Evolutionary conservation across 2,797 vertebrate species (phyloP), one percentile per base, ranked within the genome.

Genomic region (Acanthornis magna): DNA sequence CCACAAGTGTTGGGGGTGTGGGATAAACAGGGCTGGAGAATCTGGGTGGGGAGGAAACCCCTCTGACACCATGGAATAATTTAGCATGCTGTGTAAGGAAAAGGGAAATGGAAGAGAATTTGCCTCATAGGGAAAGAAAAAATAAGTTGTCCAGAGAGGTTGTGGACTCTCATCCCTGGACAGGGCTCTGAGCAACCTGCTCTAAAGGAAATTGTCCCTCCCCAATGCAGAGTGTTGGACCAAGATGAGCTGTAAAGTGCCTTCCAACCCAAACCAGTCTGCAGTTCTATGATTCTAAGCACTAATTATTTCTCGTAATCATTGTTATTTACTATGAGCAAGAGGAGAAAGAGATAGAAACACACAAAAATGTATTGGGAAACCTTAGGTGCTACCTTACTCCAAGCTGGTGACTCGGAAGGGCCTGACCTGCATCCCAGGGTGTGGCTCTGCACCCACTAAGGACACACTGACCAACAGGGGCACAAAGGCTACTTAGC

Each of bases 301-400:
- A 20, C 18, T 32, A 32, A 47, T 70, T 75, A 45, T 45, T 45
- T 70, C 40, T 48, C 23, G 25, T 22, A 63, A 68, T 53, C 15
- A 7, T 5, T 57, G 19, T 48, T 71, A 45, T 45, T 55, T 55
- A 45, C 38, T 32, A 45, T 13, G 12, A 63, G n/a, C 60, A 61
- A 61, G 38, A 57, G 8, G 12, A 74, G 22, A 40, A 45, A 47
- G 32, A 66, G 29, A 34, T 2, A 29, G 36, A 62, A 67, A 62
- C 6, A 29, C 43, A n/a, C 19, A 50, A 30, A n/a, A 79, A 45
- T 1, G 0, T 17, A 18, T 6, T 43, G 47, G 77, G 43, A 55
- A 82, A 9, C 0, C 2, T 9, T 26, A 48, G 0, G 0, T 3
- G 6, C 16, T 17, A 25, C 40, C 51, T 36, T 5, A 25, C 13